These are phyloP conservation scores for Macaca fascicularis DNA, from an alignment of 2,113 vertebrate genomes.

Conservation along the genomic window DNA sequence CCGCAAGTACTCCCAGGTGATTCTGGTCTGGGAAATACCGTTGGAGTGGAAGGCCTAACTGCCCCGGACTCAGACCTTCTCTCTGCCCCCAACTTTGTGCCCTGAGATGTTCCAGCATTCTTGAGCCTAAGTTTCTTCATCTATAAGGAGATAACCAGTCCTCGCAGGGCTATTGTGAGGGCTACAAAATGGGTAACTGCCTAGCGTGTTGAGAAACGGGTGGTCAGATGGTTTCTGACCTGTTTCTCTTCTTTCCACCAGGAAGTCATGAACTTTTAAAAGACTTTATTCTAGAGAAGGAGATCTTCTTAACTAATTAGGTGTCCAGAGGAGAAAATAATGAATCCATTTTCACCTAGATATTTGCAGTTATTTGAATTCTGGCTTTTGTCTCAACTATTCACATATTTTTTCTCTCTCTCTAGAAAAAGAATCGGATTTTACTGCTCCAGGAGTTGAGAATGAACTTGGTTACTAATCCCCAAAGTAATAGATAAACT, in stretches of 20 bases:
- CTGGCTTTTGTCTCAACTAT: background rate
- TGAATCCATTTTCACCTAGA: background rate
- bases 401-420: background rate
- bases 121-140: background rate
- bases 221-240: background rate
- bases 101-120: background rate
- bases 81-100: background rate
- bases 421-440: conserved; percentile 17
- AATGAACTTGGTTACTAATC: background rate
- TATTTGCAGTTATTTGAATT: conserved; percentile 43
- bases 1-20: background rate
- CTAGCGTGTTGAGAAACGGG: background rate
- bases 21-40: background rate
- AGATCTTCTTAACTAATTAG: background rate
- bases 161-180: background rate
- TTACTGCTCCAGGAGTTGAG: background rate
- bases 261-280: conserved; percentile 1
- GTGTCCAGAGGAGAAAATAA: background rate
- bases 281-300: background rate
- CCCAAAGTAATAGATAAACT: background rate
- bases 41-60: background rate
- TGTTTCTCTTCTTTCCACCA: background rate
- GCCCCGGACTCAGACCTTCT: background rate
- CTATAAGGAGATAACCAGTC: background rate
- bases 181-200: background rate